A percentile compares a stretch with the other conserved stretches of the same genome.
Evolutionary conservation across 37 sponge, comb jelly and placozoan species (phyloP).

Genomic region (Diacarnus erythraeanus): DNA sequence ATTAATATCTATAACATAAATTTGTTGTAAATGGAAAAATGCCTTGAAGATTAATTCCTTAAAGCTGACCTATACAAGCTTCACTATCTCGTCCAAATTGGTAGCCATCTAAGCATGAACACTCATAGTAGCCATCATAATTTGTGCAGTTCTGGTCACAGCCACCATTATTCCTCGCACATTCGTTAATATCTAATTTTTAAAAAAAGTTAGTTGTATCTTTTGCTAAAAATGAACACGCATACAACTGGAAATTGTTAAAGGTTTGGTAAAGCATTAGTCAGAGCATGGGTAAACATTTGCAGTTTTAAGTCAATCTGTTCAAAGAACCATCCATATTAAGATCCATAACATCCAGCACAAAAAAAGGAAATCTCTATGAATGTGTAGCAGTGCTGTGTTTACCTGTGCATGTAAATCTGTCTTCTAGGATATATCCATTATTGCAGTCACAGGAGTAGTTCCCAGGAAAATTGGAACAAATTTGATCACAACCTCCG

Average conservation of each 20-base stretch:
- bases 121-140: constrained; percentile 3
- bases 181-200: constrained; percentile 23
- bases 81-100: background rate
- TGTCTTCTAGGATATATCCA: constrained; percentile 17
- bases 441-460: constrained; percentile 10
- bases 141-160: constrained; percentile 43
- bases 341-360: background rate
- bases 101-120: constrained; percentile 18
- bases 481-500: constrained; percentile 37
- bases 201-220: background rate
- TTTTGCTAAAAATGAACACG: background rate
- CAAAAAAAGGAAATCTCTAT: background rate
- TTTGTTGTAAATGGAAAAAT: background rate
- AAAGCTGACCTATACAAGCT: background rate
- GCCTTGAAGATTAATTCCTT: too few relatives aligned
- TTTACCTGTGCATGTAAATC: background rate
- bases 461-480: constrained; percentile 9
- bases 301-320: background rate
- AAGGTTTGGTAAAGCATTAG: too few relatives aligned
- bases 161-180: constrained; percentile 18
- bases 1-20: background rate
- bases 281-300: too few relatives aligned
- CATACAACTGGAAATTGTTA: too few relatives aligned
- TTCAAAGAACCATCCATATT: background rate
- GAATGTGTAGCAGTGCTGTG: background rate